These are phyloP conservation scores for Apamea epomidion DNA, from an alignment of 2,888 invertebrate genomes.

Conservation along the genomic window DNA sequence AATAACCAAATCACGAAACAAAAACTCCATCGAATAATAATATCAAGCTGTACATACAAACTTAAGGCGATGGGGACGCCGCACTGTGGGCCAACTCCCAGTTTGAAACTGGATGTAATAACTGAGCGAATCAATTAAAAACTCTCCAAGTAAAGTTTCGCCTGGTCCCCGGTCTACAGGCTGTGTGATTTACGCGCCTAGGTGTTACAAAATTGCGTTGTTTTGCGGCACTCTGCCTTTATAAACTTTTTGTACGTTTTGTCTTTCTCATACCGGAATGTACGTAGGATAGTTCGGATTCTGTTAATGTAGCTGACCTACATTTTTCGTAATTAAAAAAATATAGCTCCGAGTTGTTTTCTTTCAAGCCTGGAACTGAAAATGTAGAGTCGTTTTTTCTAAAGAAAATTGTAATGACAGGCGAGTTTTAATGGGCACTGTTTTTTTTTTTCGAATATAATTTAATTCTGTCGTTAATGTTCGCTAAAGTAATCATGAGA, in stretches of 20 bases:
- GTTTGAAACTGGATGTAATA: slow-evolving; percentile 70
- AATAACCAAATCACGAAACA: slow-evolving; percentile 49
- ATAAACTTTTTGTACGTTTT: slow-evolving; percentile 65
- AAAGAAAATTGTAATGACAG: slow-evolving; percentile 45
- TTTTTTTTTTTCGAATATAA: slow-evolving; percentile 1
- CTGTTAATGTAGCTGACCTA: slow-evolving; percentile 58
- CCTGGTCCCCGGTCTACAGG: slow-evolving; percentile 63
- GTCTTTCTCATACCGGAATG: slow-evolving; percentile 38
- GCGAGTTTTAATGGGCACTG: slow-evolving; percentile 6
- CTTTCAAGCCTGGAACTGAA: slow-evolving; percentile 29
- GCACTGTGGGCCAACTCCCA: slow-evolving; percentile 55
- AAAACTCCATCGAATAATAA: slow-evolving; percentile 47
- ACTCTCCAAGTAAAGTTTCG: slow-evolving; percentile 75
- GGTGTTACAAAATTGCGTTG: slow-evolving; percentile 67
- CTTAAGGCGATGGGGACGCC: slow-evolving; percentile 44
- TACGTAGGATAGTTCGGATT: slow-evolving; percentile 48
- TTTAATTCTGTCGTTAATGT: slow-evolving; percentile 14
- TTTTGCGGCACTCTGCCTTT: slow-evolving; percentile 64
- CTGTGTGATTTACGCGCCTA: slow-evolving; percentile 77
- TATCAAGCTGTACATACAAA: slow-evolving; percentile 33
- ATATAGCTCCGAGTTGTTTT: slow-evolving; percentile 29
- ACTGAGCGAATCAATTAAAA: slow-evolving; percentile 79
- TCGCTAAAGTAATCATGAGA: slow-evolving; percentile 21
- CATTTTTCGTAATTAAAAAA: slow-evolving; percentile 55
- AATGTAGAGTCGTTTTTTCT: slow-evolving; percentile 26